Conservation (phyloP, 1,140 invertebrate species). For the Drosophila busckii region DNA sequence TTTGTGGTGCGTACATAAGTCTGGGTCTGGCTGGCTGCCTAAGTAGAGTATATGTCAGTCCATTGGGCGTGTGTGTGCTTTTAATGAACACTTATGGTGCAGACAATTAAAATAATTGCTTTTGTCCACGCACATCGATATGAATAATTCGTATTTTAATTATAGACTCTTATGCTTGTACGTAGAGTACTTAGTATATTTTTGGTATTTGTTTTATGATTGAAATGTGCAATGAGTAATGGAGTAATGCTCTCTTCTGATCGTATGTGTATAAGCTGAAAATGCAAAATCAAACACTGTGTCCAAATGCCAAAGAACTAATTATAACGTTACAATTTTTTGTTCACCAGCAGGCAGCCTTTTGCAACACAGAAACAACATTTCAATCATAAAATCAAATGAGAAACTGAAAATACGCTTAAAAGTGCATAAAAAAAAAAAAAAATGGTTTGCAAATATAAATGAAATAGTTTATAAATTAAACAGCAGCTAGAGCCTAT, state of each 20-base stretch:
- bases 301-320: conserved; percentile 45
- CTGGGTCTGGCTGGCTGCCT: too few species aligned
- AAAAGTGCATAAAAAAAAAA: conserved; percentile 37
- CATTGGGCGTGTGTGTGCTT: too few species aligned
- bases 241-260: not conserved
- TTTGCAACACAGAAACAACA: conserved; percentile 79
- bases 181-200: conserved; percentile 13
- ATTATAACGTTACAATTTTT: conserved; percentile 61
- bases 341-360: conserved; percentile 77
- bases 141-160: conserved; percentile 41
- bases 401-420: conserved; percentile 27
- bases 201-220: conserved; percentile 78
- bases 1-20: too few species aligned
- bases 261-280: conserved; percentile 5
- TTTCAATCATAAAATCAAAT: conserved; percentile 79
- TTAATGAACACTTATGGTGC: conserved; percentile 5
- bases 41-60: too few species aligned
- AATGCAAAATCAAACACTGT: conserved; percentile 9
- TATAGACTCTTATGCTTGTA: conserved; percentile 33
- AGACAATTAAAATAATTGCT: conserved; percentile 60
- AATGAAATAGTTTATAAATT: not conserved
- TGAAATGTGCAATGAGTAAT: conserved; percentile 73
- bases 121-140: conserved; percentile 1
- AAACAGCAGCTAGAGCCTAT: conserved; percentile 25
- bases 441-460: conserved; percentile 14